A percentile compares a stretch with the other conserved stretches of the same genome.
These are phyloP conservation scores for Stigmatopora argus DNA, from an alignment of 2,113 vertebrate species.

Conservation along the genomic window DNA sequence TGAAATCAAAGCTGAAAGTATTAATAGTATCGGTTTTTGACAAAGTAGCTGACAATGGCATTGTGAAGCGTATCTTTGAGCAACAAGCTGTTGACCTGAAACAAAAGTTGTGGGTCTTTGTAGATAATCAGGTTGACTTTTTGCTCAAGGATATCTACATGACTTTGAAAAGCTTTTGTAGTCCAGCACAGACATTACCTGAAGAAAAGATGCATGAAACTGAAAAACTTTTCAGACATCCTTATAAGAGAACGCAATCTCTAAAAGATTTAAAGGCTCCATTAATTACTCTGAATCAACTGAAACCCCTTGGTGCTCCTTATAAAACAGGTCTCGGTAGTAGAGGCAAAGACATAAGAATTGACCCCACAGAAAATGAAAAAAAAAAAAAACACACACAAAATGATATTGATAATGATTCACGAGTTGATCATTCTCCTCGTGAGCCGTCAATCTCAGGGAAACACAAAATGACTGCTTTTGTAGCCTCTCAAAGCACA, in stretches of 20 bases:
- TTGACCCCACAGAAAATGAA: constrained; percentile 39
- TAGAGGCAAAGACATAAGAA: constrained; percentile 71
- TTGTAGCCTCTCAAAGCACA: constrained; percentile 48
- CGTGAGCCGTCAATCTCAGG: constrained; percentile 41
- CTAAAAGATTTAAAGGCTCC: background rate
- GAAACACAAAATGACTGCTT: constrained; percentile 28
- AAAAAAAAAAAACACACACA: background rate
- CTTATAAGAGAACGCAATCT: constrained; percentile 32
- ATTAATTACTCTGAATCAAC: background rate
- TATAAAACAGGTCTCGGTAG: constrained; percentile 68
- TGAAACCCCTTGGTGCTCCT: constrained; percentile 12
- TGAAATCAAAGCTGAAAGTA: constrained; percentile 80
- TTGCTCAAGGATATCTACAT: constrained; percentile 80
- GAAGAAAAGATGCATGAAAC: constrained; percentile 25
- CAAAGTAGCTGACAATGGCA: constrained; percentile 83
- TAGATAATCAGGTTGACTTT: constrained; percentile 86
- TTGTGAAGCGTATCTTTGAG: constrained; percentile 89
- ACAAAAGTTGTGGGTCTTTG: constrained; percentile 90
- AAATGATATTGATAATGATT: background rate
- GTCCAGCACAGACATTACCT: constrained; percentile 14
- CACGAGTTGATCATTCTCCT: constrained; percentile 4
- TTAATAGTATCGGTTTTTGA: constrained; percentile 77
- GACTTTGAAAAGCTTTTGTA: constrained; percentile 70
- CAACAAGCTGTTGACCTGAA: constrained; percentile 86
- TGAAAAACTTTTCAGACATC: constrained; percentile 37